Percentiles rank a stretch among this genome's conserved stretches.
Conservation (phyloP, 2,113 vertebrate species). For the Gambusia affinis region DNA sequence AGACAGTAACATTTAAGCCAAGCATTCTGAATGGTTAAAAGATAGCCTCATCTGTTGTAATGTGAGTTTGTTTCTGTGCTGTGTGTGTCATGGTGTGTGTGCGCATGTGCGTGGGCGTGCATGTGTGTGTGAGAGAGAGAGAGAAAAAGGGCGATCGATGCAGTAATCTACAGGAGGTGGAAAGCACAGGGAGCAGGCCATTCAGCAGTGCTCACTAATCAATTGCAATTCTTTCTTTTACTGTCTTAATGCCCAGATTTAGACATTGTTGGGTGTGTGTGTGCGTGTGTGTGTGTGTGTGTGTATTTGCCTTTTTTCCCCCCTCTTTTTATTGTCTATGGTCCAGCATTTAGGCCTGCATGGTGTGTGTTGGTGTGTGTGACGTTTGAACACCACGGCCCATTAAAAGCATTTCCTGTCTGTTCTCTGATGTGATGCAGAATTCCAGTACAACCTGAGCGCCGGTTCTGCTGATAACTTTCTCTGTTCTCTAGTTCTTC, state of each 20-base stretch:
- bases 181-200: conserved; percentile 60
- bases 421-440: background rate
- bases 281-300: conserved; percentile 33
- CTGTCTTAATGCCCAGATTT: conserved; percentile 64
- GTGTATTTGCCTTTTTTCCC: conserved; percentile 26
- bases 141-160: conserved; percentile 66
- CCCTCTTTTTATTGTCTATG: conserved; percentile 8
- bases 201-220: conserved; percentile 70
- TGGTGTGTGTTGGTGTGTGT: conserved; percentile 2
- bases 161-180: conserved; percentile 73
- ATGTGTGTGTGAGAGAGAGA: background rate
- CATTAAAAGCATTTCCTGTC: background rate
- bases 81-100: conserved; percentile 38
- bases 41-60: conserved; percentile 60
- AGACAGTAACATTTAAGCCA: conserved; percentile 69
- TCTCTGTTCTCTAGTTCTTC: too few species aligned
- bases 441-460: background rate
- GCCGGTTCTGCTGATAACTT: too few species aligned
- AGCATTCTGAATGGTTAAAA: conserved; percentile 66
- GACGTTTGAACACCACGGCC: background rate
- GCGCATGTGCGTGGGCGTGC: conserved; percentile 33
- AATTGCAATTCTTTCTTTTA: conserved; percentile 77
- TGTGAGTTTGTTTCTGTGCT: conserved; percentile 7
- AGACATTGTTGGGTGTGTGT: conserved; percentile 42
- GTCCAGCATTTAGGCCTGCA: conserved; percentile 3